A percentile compares a stretch with the other conserved stretches of the same genome.
These are phyloP conservation scores for Arion vulgaris DNA, from an alignment of 1,140 invertebrate species.

Conservation along the genomic window DNA sequence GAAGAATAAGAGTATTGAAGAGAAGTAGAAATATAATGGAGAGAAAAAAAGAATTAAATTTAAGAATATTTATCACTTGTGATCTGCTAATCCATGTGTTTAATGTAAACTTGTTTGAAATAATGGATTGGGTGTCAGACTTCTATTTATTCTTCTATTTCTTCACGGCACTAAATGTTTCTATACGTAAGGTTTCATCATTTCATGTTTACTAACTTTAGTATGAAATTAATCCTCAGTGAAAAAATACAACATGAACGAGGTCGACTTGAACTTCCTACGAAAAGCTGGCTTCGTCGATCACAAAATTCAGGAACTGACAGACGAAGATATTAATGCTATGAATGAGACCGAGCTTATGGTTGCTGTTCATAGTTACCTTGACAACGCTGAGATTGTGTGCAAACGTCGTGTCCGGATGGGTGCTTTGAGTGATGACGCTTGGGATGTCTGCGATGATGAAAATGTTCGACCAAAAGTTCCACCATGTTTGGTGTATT, in stretches of 20 bases:
- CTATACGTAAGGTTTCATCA: neutral
- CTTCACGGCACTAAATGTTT: neutral
- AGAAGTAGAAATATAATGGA: no score
- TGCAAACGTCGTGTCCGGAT: conserved; percentile 54
- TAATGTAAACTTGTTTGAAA: neutral
- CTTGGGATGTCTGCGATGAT: conserved; percentile 64
- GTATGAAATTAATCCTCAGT: no score
- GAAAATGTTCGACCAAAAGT: conserved; percentile 42
- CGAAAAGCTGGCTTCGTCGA: neutral
- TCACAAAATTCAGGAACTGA: neutral
- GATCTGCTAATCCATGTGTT: no score
- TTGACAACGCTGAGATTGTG: conserved; percentile 52
- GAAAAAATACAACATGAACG: conserved; percentile 15
- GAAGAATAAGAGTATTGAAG: no score
- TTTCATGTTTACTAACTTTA: neutral
- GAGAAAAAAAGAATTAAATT: neutral
- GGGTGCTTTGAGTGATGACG: conserved; percentile 55
- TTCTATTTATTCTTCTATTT: neutral
- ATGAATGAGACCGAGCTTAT: conserved; percentile 27
- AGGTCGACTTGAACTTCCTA: conserved; percentile 4
- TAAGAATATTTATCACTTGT: neutral
- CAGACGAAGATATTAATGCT: neutral
- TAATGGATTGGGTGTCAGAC: no score
- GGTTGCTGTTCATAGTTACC: conserved; percentile 48
- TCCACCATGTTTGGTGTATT: conserved; percentile 55